Evolutionary conservation across 2,888 invertebrate species (phyloP).

Genomic region (Cremastinae sp.): DNA sequence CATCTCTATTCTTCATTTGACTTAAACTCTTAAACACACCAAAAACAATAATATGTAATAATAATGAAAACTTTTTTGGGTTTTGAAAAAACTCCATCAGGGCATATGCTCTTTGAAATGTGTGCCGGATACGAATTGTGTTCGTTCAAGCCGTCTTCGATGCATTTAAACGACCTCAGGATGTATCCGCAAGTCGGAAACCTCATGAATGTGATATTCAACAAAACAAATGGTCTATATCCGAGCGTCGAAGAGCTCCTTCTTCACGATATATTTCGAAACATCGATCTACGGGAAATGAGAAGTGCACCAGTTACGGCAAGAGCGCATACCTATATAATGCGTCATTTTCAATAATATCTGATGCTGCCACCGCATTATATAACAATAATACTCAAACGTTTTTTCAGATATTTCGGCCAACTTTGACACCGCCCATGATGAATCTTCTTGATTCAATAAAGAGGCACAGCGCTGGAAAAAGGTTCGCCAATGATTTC

Average conservation of each 20-base stretch:
- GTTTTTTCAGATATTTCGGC: constrained; percentile 76
- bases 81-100: too few species aligned
- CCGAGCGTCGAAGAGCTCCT: constrained; percentile 91
- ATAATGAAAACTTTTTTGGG: too few species aligned
- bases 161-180: constrained; percentile 87
- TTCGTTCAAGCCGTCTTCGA: constrained; percentile 87
- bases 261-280: constrained; percentile 91
- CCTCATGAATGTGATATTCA: constrained; percentile 89
- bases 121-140: constrained; percentile 91
- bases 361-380: neutral
- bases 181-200: constrained; percentile 90
- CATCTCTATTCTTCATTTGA: constrained; percentile 5
- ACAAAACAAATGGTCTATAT: constrained; percentile 84
- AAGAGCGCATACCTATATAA: constrained; percentile 77
- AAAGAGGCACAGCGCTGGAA: constrained; percentile 72
- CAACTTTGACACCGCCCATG: constrained; percentile 75
- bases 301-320: constrained; percentile 90
- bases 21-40: too few species aligned
- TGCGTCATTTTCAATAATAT: too few species aligned
- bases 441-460: constrained; percentile 76
- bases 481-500: constrained; percentile 69
- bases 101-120: constrained; percentile 94
- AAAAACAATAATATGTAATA: too few species aligned
- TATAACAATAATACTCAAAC: too few species aligned
- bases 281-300: constrained; percentile 94